These are phyloP conservation scores for Cheilosia scutellata DNA, from an alignment of 2,888 invertebrate genomes.

Conservation along the genomic window DNA sequence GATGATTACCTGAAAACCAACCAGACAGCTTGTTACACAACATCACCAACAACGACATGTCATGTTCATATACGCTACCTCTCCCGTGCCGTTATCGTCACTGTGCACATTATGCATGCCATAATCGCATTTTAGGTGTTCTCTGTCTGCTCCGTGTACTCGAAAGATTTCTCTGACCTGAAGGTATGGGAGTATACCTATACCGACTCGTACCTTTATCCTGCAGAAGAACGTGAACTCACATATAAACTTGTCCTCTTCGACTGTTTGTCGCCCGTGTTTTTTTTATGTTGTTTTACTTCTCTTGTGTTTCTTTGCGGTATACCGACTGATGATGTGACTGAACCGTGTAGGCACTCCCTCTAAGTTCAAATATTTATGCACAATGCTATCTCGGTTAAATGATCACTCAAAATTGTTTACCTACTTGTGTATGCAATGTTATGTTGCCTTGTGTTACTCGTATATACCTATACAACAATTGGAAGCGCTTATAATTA, in stretches of 20 bases:
- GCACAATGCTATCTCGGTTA: slow-evolving; percentile 54
- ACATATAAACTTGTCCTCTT: slow-evolving; percentile 49
- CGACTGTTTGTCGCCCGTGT: slow-evolving; percentile 58
- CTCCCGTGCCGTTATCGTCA: slow-evolving; percentile 29
- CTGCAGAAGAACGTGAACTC: slow-evolving; percentile 54
- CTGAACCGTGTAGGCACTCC: slow-evolving; percentile 50
- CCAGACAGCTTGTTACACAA: slow-evolving; percentile 63
- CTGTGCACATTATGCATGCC: slow-evolving; percentile 46
- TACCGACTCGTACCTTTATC: slow-evolving; percentile 38
- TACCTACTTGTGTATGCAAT: slow-evolving; percentile 22
- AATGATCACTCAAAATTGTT: slow-evolving; percentile 54
- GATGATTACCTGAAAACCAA: slow-evolving; percentile 60
- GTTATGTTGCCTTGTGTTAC: neutral
- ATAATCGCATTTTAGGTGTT: slow-evolving; percentile 58
- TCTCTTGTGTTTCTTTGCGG: slow-evolving; percentile 48
- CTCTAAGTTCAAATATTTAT: slow-evolving; percentile 68
- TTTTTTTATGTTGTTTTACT: slow-evolving; percentile 32
- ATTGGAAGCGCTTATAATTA: slow-evolving; percentile 29
- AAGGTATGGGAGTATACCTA: slow-evolving; percentile 31
- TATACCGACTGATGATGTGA: slow-evolving; percentile 37
- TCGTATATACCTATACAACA: slow-evolving; percentile 1
- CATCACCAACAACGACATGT: slow-evolving; percentile 46
- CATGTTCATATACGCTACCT: slow-evolving; percentile 19
- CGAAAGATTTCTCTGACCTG: slow-evolving; percentile 56
- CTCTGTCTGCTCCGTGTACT: slow-evolving; percentile 21